phyloP scores from a whole-genome alignment of 2,113 vertebrate species.

The Triplophysa rosa region DNA sequence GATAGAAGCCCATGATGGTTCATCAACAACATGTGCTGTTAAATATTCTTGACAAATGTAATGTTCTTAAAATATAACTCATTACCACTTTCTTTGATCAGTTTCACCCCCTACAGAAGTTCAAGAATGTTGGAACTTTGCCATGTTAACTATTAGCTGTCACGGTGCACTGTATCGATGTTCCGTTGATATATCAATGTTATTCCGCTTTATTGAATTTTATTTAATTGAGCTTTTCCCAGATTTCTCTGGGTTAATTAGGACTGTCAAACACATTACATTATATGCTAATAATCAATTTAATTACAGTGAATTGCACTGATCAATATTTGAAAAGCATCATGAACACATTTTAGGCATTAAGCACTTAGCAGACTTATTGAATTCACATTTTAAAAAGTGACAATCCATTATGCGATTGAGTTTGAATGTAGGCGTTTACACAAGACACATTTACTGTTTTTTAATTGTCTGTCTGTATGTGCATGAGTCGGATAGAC shows the following conservation, averaged over 20 bases:
- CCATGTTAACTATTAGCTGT: constrained; percentile 43
- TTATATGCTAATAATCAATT: no score
- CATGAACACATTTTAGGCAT: no score
- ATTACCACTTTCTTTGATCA: constrained; percentile 70
- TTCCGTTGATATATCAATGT: neutral
- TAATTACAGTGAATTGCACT: no score
- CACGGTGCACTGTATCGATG: neutral
- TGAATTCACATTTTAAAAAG: no score
- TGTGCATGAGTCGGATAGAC: no score
- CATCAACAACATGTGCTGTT: constrained; percentile 63
- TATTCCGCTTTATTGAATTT: neutral
- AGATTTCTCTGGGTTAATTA: neutral
- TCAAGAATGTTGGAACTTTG: constrained; percentile 51
- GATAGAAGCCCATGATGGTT: constrained; percentile 58
- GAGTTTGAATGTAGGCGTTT: no score
- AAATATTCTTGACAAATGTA: constrained; percentile 72
- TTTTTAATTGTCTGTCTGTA: no score
- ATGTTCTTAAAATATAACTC: constrained; percentile 77
- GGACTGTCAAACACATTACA: no score
- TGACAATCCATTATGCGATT: no score
- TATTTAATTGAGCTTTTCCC: neutral
- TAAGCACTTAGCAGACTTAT: no score
- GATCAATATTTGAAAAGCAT: no score
- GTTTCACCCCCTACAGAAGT: constrained; percentile 67
- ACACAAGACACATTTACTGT: no score